Conservation (phyloP, 2,113 vertebrate genomes). For the Cottus gobio region DNA sequence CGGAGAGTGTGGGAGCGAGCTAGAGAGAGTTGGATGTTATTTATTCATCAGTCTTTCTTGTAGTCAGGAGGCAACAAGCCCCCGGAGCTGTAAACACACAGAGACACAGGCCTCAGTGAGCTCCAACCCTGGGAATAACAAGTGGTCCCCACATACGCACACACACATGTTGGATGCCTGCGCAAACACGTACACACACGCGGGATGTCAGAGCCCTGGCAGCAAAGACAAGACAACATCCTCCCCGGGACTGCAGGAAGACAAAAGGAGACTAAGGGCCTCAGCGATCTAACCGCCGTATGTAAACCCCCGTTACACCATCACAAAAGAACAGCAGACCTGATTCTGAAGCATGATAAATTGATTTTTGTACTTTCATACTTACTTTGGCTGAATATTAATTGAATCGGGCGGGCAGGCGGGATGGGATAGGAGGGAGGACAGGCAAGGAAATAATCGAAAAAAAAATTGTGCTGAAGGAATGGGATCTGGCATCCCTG, state of each 20-base stretch:
- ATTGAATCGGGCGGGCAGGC: conserved; percentile 70
- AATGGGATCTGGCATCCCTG: conserved; percentile 70
- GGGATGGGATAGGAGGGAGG: conserved; percentile 56
- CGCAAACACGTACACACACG: conserved; percentile 55
- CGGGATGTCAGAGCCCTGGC: conserved; percentile 62
- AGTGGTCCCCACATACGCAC: conserved; percentile 74
- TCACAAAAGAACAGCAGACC: conserved; percentile 66
- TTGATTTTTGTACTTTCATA: conserved; percentile 79
- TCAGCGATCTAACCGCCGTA: conserved; percentile 26
- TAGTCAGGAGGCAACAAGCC: conserved; percentile 84
- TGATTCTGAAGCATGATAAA: conserved; percentile 79
- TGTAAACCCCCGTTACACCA: conserved; percentile 60
- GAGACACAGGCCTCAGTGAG: conserved; percentile 71
- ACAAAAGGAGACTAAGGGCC: conserved; percentile 55
- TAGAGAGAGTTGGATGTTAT: conserved; percentile 82
- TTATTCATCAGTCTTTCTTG: conserved; percentile 85
- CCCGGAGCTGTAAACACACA: conserved; percentile 85
- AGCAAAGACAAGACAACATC: conserved; percentile 66
- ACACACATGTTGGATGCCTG: conserved; percentile 28
- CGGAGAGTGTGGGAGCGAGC: conserved; percentile 61
- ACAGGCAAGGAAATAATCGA: conserved; percentile 66
- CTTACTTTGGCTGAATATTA: conserved; percentile 75
- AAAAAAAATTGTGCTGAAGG: conserved; percentile 69
- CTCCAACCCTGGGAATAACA: conserved; percentile 84
- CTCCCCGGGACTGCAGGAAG: conserved; percentile 60